Base-by-base conservation (phyloP, 30 jellyfish, hydroid and myxozoan species). In the Chrysaora quinquecirrha region DNA sequence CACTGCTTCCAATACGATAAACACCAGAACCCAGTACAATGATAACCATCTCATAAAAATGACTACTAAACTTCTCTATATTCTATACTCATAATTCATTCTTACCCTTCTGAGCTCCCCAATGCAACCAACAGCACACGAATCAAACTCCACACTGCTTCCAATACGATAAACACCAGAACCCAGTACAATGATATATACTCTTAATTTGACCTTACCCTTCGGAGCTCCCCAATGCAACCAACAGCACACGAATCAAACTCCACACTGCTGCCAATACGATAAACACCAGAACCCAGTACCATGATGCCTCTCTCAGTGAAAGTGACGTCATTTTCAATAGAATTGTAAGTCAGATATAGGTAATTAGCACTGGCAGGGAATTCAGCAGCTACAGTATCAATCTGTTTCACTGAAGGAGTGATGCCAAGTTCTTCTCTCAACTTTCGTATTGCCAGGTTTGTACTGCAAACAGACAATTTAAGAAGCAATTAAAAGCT, bases 1-100 rank as follows among this genome's bases (percentile, higher is more conserved):
- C 99, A 80, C 99, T 94, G 58, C 98, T 89, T 10, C 99, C 99
- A 34, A 94, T 94, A 14, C 97, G 84, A 67, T 94, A 94, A 14
- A 94, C 99, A 62, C 99, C 99, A 35, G 99, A 94, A 19, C 99
- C 99, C 35, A 94, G 92, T n/a, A 94, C 99, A 93, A 94, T 94
- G 64, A 87, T 83, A 19, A 82, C 90, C 10, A 68, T 35, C 25
- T 89, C 97, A 50, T 87, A 48, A 82, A 94, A 2, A 69, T 48
- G 29, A 94, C 93, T n/a, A n/a, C n/a, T n/a, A n/a, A n/a, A n/a
- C n/a, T n/a, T n/a, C n/a, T n/a, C n/a, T n/a, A n/a, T n/a, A n/a
- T n/a, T n/a, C n/a, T n/a, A n/a, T n/a, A n/a, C n/a, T n/a, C n/a
- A n/a, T n/a, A n/a, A n/a, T n/a, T n/a, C n/a, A n/a, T n/a, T n/a